Base-by-base conservation (phyloP, 2,888 invertebrate genomes). In the Branchipolynoe longqiensis region DNA sequence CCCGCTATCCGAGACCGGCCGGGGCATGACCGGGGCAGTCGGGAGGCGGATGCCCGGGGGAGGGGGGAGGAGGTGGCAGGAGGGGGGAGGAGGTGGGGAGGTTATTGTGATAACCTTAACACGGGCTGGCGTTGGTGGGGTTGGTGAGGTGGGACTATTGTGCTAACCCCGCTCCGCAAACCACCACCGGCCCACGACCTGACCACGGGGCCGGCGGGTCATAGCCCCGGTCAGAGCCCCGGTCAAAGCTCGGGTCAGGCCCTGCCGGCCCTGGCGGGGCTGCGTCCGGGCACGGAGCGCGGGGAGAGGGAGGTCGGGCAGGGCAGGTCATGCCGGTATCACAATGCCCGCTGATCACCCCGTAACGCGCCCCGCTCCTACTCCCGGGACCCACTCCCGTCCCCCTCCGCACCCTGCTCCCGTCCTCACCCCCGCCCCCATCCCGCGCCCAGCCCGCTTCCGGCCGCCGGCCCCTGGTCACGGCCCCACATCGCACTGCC, bases 31-130 rank as follows among this genome's bases (percentile, higher is more conserved):
- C n/a, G n/a, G n/a, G n/a, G n/a, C n/a, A n/a, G n/a, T n/a, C n/a
- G n/a, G n/a, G n/a, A n/a, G n/a, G n/a, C n/a, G n/a, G n/a, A n/a
- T n/a, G n/a, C n/a, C n/a, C n/a, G n/a, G n/a, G n/a, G n/a, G n/a
- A n/a, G n/a, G n/a, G n/a, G n/a, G n/a, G n/a, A n/a, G n/a, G n/a
- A n/a, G n/a, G n/a, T n/a, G n/a, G n/a, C n/a, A n/a, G n/a, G n/a
- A n/a, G 8, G 18, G 48, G 8, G 48, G 18, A 12, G 48, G 48
- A 18, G 48, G 48, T 48, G 48, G 48, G 48, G 48, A 14, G 22
- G 22, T 69, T 78, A 54, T 78, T 78, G 31, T 78, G 78, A 78
- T 78, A 78, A 78, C 78, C 78, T 78, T 78, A 78, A 28, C 78
- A 48, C 48, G 78, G 48, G 28, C n/a, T n/a, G 25, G 48, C 18